Conservation (phyloP, 1,140 invertebrate genomes). For the Megalonaias nervosa region DNA sequence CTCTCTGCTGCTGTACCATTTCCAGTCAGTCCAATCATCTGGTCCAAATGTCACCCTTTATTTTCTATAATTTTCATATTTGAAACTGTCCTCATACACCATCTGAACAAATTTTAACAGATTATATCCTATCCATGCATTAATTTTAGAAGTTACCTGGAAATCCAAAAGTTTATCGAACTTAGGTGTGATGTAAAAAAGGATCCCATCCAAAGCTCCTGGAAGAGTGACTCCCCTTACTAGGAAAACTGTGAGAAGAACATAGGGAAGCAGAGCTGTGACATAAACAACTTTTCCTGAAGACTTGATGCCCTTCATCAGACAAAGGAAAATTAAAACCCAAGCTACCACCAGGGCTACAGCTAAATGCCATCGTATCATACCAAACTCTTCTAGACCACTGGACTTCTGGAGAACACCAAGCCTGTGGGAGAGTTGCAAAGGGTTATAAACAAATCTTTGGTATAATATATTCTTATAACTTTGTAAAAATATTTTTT, state of each 20-base stretch:
- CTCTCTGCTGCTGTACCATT: too few relatives aligned
- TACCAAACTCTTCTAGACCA: conserved; percentile 88
- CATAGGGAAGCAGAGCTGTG: conserved; percentile 72
- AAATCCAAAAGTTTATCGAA: conserved; percentile 73
- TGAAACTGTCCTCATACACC: too few relatives aligned
- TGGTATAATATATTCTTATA: too few relatives aligned
- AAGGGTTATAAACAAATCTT: background rate
- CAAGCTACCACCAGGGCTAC: conserved; percentile 90
- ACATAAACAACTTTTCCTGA: conserved; percentile 86
- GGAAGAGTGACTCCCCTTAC: conserved; percentile 70
- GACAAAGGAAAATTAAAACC: conserved; percentile 96
- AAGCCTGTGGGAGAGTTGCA: conserved; percentile 23
- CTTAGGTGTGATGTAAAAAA: conserved; percentile 89
- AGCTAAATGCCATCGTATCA: conserved; percentile 94
- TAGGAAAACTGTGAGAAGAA: conserved; percentile 64
- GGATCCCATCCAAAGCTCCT: conserved; percentile 69
- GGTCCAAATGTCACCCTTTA: too few relatives aligned
- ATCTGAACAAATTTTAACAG: too few relatives aligned
- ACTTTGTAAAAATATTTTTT: too few relatives aligned
- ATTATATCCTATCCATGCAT: too few relatives aligned
- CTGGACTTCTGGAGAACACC: conserved; percentile 54
- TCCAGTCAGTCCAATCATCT: too few relatives aligned
- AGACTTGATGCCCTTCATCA: conserved; percentile 98
- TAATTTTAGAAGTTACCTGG: conserved; percentile 32
- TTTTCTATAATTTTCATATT: too few relatives aligned